Percentiles rank a stretch among this genome's conserved stretches.
phyloP scores from a whole-genome alignment of 2,797 vertebrate species.

The Masticophis lateralis region DNA sequence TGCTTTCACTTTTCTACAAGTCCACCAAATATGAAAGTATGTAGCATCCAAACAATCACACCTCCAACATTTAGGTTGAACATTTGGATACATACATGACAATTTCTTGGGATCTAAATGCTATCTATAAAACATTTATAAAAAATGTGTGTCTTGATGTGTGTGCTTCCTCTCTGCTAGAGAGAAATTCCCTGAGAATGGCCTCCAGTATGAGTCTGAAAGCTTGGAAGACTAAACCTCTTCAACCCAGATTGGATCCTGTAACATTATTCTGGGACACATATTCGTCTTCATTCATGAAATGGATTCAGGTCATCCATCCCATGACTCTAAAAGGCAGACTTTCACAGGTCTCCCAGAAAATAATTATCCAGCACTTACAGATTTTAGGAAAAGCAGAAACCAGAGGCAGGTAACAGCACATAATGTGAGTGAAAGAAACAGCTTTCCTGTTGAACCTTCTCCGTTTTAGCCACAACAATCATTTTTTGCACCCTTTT shows the following conservation, averaged over 20 bases:
- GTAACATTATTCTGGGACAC: background rate
- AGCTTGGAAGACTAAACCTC: background rate
- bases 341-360: background rate
- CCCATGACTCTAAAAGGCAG: background rate
- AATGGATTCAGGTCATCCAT: background rate
- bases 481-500: background rate
- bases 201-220: background rate
- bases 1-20: too few relatives aligned
- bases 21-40: too few relatives aligned
- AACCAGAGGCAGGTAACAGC: background rate
- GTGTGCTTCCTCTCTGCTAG: background rate
- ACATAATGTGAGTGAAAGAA: background rate
- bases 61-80: too few relatives aligned
- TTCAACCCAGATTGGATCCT: background rate
- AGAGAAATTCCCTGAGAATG: background rate
- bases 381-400: background rate
- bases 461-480: background rate
- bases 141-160: background rate
- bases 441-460: background rate
- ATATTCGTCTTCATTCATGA: background rate
- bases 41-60: too few relatives aligned
- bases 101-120: too few relatives aligned
- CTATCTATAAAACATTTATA: too few relatives aligned
- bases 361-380: background rate
- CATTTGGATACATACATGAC: too few relatives aligned